phyloP scores from a whole-genome alignment of 2,797 vertebrate genomes.

The Acridotheres tristis region DNA sequence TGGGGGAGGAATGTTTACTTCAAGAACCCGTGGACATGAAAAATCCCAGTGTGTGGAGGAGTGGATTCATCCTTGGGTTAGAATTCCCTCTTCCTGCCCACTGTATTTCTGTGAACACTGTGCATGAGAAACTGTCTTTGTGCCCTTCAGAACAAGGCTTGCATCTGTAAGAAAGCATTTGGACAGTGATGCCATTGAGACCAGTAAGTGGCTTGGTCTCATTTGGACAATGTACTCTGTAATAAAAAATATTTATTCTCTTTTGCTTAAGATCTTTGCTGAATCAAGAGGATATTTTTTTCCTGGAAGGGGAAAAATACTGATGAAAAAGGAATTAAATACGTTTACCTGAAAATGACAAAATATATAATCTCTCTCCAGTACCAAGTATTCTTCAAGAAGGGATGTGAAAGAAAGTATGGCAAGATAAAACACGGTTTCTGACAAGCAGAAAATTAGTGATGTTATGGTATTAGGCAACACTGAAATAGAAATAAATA shows the following conservation, averaged over 20 bases:
- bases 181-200: not conserved
- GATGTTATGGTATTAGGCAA: not conserved
- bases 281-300: not conserved
- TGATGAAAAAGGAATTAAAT: not conserved
- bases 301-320: not conserved
- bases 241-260: not conserved
- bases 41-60: not conserved
- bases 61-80: not conserved
- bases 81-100: not conserved
- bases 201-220: not conserved
- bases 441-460: not conserved
- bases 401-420: not conserved
- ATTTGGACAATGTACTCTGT: not conserved
- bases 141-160: not conserved
- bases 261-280: not conserved
- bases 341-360: not conserved
- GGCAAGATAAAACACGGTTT: not conserved
- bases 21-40: not conserved
- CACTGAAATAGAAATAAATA: not conserved
- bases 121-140: slow-evolving; percentile 6
- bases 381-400: not conserved
- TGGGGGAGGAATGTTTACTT: not conserved
- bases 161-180: not conserved
- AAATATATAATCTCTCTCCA: not conserved
- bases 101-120: not conserved